phyloP scores from a whole-genome alignment of 2,888 invertebrate species.

The Timema cristinae region DNA sequence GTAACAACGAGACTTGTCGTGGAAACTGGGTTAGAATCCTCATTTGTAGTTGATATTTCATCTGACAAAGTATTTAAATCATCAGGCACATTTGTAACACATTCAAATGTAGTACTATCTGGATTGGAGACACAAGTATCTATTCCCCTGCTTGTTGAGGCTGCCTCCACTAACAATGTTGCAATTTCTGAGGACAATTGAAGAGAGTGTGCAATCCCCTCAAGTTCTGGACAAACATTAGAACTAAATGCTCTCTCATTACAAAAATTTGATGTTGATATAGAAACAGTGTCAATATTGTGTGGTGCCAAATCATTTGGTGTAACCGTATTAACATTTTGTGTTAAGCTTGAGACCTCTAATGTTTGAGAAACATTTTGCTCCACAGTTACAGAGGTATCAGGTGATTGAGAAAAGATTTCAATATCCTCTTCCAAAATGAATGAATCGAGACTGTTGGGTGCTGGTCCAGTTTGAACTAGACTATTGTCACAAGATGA shows the following conservation, averaged over 20 bases:
- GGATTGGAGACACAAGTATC: neutral
- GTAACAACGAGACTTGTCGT: neutral
- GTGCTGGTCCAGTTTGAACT: neutral
- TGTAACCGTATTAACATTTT: too few species aligned
- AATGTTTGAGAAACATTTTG: neutral
- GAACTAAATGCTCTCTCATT: neutral
- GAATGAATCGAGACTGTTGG: neutral
- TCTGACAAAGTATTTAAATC: neutral
- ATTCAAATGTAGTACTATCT: neutral
- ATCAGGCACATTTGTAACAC: neutral
- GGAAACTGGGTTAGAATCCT: slow-evolving; percentile 7
- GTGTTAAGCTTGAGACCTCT: neutral
- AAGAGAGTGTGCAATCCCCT: neutral
- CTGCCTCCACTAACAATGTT: too few species aligned
- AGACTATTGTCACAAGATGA: slow-evolving; percentile 9
- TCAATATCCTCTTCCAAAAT: neutral
- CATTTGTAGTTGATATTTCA: slow-evolving; percentile 9
- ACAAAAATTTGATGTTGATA: neutral
- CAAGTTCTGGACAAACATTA: neutral
- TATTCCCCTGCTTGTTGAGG: too few species aligned
- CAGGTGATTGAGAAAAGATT: neutral
- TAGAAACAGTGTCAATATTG: neutral
- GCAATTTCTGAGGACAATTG: too few species aligned
- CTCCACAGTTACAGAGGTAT: slow-evolving; percentile 3
- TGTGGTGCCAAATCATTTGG: too few species aligned